Base-by-base conservation (phyloP, 2,113 vertebrate genomes). In the Lagopus muta region DNA sequence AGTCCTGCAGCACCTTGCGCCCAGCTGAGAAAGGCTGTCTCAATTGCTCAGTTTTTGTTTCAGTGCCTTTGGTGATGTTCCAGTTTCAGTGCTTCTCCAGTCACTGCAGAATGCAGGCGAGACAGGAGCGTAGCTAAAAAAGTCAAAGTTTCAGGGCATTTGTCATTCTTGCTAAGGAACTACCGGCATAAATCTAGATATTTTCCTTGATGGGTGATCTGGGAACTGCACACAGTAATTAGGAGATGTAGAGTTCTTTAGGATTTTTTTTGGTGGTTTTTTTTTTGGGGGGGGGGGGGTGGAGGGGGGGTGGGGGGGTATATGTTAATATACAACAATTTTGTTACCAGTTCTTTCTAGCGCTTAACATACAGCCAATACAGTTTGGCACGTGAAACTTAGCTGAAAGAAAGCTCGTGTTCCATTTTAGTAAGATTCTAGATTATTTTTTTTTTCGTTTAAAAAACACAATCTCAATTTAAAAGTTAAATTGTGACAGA, bases 401-500 rank as follows among this genome's bases (percentile, higher is more conserved):
- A 81, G 85, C 67, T 90, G 82, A 95, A 92, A 92, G 87, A 47
- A 96, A 79, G 76, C 79, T 72, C 1, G 0, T 64, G 42, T 73
- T 88, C 55, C 67, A 30, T 91, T 93, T 94, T 82, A 92, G 69
- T 54, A 61, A n/a, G 66, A 90, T 92, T 90, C 47, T 86, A 91
- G 90, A 66, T n/a, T 91, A 90, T 86, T 97, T 38, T 36, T 38
- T 38, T 38, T 38, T 96, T 94, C 1, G 0, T 80, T 95, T 90
- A 0, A 82, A 93, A 90, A 85, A 47, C 7, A 58, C 3, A 64
- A 77, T 86, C 90, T 94, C 66, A 62, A 90, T 95, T 93, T 95
- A 69, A 86, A 94, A 94, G 90, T 94, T 84, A 95, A 83, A 92
- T 91, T 92, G 66, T 95, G 82, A 94, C 83, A 95, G 93, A 91